Evolutionary conservation across 64 coral and sea anemone genomes (phyloP), one percentile per base, ranked within the genome.

Genomic region (Dendrophyllia cribrosa): DNA sequence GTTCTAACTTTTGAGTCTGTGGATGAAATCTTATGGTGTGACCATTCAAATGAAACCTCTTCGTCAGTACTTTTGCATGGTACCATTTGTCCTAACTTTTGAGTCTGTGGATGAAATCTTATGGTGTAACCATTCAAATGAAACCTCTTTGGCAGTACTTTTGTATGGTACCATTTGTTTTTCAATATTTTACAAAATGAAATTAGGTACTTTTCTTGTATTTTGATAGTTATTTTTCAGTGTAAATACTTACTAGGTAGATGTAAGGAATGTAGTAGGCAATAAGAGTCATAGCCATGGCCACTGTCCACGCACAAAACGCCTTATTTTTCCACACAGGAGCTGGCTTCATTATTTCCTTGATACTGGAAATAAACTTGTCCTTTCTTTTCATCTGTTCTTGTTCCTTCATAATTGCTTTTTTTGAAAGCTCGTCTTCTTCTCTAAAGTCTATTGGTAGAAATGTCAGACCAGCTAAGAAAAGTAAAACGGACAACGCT

Each of bases 181-280:
- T 34, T 34, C 34, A 34, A 34, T 34, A 34, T 34, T 34, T 34
- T 34, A 34, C 2, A 34, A 34, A 34, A 34, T 34, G 34, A 34
- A 34, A 34, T 34, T 12, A 56, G 53, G 53, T 56, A 12, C 6
- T 7, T 3, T 56, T 56, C 12, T 56, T 56, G 53, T 1, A 9
- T 7, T 56, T 56, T 12, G 53, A 12, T 9, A 4, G 12, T 12
- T 7, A 75, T 20, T 19, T 45, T 34, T 5, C 16, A 65, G 20
- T 34, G 43, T 11, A 47, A 66, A 59, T 59, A 88, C 95, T 82
- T 87, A 97, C 95, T 51, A 97, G 52, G 56, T 88, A 94, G 12
- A 97, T 93, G 44, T 83, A 87, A 14, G 95, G 95, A 87, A 93
- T 81, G 78, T 87, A 94, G 64, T 97, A 87, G 25, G 95, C 95